phyloP scores from a whole-genome alignment of 1,140 invertebrate genomes.

The Pteromalus puparum region DNA sequence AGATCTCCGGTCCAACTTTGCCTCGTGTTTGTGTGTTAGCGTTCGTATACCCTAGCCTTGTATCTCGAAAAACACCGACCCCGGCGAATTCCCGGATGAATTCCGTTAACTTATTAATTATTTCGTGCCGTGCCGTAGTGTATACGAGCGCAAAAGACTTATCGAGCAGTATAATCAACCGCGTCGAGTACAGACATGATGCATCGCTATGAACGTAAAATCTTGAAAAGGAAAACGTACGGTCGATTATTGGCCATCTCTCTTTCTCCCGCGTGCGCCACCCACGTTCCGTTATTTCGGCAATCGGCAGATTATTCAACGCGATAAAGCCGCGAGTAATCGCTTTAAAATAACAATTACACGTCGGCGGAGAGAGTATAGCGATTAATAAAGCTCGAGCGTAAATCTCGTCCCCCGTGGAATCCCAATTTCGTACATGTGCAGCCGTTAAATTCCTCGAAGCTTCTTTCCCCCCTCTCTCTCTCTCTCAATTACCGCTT shows the following conservation, averaged over 20 bases:
- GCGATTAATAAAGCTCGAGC: constrained; percentile 2
- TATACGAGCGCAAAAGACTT: no score
- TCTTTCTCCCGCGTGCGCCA: no score
- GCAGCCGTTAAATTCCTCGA: constrained; percentile 5
- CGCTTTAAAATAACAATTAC: constrained; percentile 18
- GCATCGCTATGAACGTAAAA: no score
- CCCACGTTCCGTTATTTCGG: no score
- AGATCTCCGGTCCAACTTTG: constrained; percentile 3
- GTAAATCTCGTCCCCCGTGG: neutral
- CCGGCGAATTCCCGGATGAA: neutral
- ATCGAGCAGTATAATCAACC: no score
- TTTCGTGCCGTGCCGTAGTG: neutral
- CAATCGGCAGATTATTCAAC: no score
- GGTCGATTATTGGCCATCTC: no score
- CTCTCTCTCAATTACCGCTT: constrained; percentile 20
- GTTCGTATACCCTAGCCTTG: neutral
- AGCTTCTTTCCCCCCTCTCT: neutral
- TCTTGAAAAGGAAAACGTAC: no score
- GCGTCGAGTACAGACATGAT: no score
- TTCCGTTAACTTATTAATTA: neutral
- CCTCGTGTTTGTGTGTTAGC: neutral
- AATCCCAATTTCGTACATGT: constrained; percentile 9
- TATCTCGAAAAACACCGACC: neutral
- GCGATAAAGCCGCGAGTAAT: neutral
- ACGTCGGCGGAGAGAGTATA: neutral